These are phyloP conservation scores for Tiliacea aurago DNA, from an alignment of 2,888 invertebrate genomes.

Conservation along the genomic window DNA sequence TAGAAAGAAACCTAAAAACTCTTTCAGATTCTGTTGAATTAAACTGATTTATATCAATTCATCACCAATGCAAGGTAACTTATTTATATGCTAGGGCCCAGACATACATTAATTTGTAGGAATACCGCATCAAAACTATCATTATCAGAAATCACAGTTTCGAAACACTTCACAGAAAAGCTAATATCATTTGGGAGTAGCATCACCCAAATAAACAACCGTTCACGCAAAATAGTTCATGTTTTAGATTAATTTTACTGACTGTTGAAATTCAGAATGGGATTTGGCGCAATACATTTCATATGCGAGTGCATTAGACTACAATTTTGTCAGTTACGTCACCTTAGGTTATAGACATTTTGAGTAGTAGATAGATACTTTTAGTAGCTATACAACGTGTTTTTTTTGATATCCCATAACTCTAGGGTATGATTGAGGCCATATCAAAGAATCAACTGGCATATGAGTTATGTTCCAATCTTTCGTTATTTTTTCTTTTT, in stretches of 20 bases:
- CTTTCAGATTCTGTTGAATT: background rate
- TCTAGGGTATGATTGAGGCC: too few relatives aligned
- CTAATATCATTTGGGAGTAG: conserved; percentile 22
- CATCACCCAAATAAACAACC: conserved; percentile 22
- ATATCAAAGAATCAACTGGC: too few relatives aligned
- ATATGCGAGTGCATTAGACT: conserved; percentile 17
- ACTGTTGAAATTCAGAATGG: conserved; percentile 38
- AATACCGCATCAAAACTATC: background rate
- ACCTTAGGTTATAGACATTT: background rate
- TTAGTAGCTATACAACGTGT: too few relatives aligned
- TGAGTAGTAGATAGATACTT: background rate
- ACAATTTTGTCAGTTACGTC: conserved; percentile 11
- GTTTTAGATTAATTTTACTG: conserved; percentile 38
- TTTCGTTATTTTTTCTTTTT: too few relatives aligned
- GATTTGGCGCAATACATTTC: conserved; percentile 28
- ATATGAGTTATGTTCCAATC: too few relatives aligned
- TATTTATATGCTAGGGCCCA: background rate
- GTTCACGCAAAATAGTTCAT: conserved; percentile 14
- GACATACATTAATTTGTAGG: background rate
- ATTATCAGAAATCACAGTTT: conserved; percentile 21
- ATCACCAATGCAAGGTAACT: background rate
- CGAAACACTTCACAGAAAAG: conserved; percentile 34
- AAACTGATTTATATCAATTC: background rate
- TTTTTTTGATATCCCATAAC: too few relatives aligned
- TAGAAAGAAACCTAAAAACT: too few relatives aligned